These are phyloP conservation scores for Chelon auratus DNA, from an alignment of 2,797 vertebrate species.

Conservation along the genomic window DNA sequence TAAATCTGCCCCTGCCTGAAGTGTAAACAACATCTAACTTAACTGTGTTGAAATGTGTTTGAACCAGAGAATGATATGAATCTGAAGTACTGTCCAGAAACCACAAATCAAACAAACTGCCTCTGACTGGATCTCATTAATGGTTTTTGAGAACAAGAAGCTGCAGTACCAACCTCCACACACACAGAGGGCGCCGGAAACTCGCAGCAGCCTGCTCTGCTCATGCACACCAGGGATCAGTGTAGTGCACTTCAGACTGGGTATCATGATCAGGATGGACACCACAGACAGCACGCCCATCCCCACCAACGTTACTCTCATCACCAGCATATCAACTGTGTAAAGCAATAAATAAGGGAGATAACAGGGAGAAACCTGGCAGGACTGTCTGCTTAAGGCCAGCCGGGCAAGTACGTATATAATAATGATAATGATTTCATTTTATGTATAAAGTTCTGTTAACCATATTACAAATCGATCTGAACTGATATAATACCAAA, in stretches of 20 bases:
- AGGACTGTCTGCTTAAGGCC: too few species aligned
- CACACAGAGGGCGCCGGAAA: conserved; percentile 61
- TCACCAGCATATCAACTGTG: conserved; percentile 25
- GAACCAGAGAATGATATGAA: conserved; percentile 60
- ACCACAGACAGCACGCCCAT: conserved; percentile 11
- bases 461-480: too few species aligned
- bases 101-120: conserved; percentile 50
- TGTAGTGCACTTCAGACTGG: conserved; percentile 23
- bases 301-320: conserved; percentile 20
- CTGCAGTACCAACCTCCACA: conserved; percentile 48
- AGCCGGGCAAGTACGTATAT: too few species aligned
- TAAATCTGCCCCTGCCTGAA: background rate
- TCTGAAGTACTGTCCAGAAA: conserved; percentile 40
- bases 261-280: conserved; percentile 31
- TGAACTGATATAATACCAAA: too few species aligned
- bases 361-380: too few species aligned
- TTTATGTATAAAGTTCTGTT: too few species aligned
- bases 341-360: too few species aligned
- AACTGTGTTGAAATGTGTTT: conserved; percentile 32
- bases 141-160: conserved; percentile 4
- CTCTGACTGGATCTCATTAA: conserved; percentile 41
- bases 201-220: conserved; percentile 29
- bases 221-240: background rate
- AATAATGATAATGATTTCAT: too few species aligned
- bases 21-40: conserved; percentile 19